Evolutionary conservation across 2,888 invertebrate genomes (phyloP), one percentile per base, ranked within the genome.

Genomic region (Papilio demoleus): DNA sequence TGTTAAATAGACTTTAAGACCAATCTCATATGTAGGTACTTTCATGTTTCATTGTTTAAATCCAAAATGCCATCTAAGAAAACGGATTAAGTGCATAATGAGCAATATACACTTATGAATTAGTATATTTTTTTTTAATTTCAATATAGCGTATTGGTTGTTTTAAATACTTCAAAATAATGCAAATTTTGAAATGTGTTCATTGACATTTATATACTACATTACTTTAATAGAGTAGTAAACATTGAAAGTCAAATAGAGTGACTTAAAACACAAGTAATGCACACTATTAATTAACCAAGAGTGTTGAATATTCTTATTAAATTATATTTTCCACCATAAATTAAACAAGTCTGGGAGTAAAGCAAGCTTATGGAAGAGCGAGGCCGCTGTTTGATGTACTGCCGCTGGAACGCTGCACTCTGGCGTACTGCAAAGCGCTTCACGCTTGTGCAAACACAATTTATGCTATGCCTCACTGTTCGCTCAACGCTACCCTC

Each of bases 401-500:
- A 65, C 64, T 50, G 68, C 59, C 50, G 40, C 60, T 65, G 60
- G 17, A 59, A 64, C 59, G 59, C 58, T 58, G 56, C 67, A 62
- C 63, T 63, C 53, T 58, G 62, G 56, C 45, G 53, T 40, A 53
- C 56, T 58, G 58, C 34, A 58, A 64, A 64, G 68, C 68, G 68
- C 68, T 68, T 58, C 47, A 60, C 64, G 64, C 64, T 68, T 50
- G 47, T 68, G 47, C 68, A 68, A 71, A 71, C 67, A 63, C 68
- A 65, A 70, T 70, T 70, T 65, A 70, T 68, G 63, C 65, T 63
- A 45, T 65, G 31, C 58, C 58, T 42, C 63, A 68, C 62, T 68
- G 38, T 60, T 64, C 58, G 63, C 17, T 36, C 64, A 64, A 59
- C 59, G 59, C 59, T 50, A 22, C 36, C 27, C 56, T 65, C 67